Percentiles rank a stretch among this genome's conserved stretches.
phyloP scores from a whole-genome alignment of 2,113 vertebrate species.

The Pteropus alecto region DNA sequence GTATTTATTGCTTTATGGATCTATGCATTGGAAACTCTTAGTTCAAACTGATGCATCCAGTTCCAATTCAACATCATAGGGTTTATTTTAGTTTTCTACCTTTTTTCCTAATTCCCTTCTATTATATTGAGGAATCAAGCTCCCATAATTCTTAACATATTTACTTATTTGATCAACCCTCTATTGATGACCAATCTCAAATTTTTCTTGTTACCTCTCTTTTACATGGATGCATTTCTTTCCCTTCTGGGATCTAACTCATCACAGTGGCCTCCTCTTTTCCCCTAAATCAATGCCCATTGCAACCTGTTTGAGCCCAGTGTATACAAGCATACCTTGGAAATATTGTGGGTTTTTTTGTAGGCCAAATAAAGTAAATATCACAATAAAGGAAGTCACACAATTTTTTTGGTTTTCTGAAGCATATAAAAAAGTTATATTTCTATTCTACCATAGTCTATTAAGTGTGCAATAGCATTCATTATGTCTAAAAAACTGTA shows the following conservation, averaged over 20 bases:
- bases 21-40: background rate
- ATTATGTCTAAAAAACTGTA: too few relatives aligned
- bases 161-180: background rate
- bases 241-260: background rate
- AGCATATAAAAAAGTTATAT: too few relatives aligned
- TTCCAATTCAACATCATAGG: background rate
- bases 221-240: background rate
- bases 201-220: background rate
- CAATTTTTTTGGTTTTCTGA: too few relatives aligned
- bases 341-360: too few relatives aligned
- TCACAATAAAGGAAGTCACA: too few relatives aligned
- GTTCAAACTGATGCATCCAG: background rate
- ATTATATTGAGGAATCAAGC: background rate
- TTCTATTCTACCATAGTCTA: too few relatives aligned
- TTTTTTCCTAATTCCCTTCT: background rate
- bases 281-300: background rate
- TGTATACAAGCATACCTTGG: background rate
- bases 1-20: background rate
- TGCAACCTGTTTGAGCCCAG: background rate
- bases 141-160: background rate
- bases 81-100: background rate
- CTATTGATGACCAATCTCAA: too few relatives aligned
- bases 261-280: background rate
- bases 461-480: too few relatives aligned
- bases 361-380: too few relatives aligned